Conservation (phyloP, 2,888 invertebrate species). For the Harpalus rubripes region DNA sequence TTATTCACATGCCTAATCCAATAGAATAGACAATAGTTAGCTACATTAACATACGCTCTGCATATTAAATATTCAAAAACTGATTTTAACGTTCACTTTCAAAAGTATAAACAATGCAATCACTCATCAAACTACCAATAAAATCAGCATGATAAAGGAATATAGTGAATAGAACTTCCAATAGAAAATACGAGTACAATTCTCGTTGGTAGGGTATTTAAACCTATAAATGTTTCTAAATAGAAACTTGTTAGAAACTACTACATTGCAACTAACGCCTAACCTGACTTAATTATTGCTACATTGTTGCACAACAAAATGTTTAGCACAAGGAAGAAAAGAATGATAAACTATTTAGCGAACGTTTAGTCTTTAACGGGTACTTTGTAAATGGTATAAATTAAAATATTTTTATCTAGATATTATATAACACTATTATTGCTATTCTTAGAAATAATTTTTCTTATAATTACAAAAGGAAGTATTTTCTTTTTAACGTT, state of each 20-base stretch:
- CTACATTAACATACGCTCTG: neutral
- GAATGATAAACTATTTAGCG: neutral
- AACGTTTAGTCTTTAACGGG: neutral
- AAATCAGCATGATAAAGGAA: neutral
- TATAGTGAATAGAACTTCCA: neutral
- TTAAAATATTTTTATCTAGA: neutral
- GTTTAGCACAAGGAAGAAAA: slow-evolving; percentile 33
- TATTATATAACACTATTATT: neutral
- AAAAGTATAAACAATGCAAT: slow-evolving; percentile 21
- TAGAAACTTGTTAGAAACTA: slow-evolving; percentile 42
- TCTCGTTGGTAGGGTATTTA: neutral
- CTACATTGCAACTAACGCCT: slow-evolving; percentile 4
- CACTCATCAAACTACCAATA: slow-evolving; percentile 6
- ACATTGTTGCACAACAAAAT: slow-evolving; percentile 18
- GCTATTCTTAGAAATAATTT: neutral
- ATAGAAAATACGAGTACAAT: slow-evolving; percentile 1
- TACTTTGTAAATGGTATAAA: neutral
- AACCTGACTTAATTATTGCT: slow-evolving; percentile 41
- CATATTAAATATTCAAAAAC: slow-evolving; percentile 11
- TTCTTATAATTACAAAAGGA: too few species aligned
- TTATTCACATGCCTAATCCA: slow-evolving; percentile 1
- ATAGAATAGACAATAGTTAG: neutral
- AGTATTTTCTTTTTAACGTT: too few species aligned
- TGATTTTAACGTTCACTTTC: slow-evolving; percentile 8
- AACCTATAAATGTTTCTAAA: slow-evolving; percentile 2